These are phyloP conservation scores for Drepana falcataria DNA, from an alignment of 2,888 invertebrate genomes.

Conservation along the genomic window DNA sequence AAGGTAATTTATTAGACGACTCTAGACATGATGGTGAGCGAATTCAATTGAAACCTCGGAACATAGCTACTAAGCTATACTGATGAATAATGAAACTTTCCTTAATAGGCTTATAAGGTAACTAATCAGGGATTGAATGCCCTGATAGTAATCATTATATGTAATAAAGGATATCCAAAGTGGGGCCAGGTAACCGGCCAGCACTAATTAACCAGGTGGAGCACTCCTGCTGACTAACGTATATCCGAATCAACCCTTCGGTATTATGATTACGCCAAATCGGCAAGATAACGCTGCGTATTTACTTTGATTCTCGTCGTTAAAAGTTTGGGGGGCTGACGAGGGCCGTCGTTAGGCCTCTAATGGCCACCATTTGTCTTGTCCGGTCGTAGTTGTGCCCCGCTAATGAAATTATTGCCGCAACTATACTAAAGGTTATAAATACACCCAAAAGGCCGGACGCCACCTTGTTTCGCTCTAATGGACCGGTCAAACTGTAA, in stretches of 20 bases:
- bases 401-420: conserved; percentile 80
- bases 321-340: conserved; percentile 75
- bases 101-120: background rate
- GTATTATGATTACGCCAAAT: conserved; percentile 71
- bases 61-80: too few relatives aligned
- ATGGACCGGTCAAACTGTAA: conserved; percentile 79
- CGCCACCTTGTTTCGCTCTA: conserved; percentile 75
- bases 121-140: background rate
- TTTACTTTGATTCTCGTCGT: conserved; percentile 79
- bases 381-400: conserved; percentile 77
- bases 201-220: conserved; percentile 42
- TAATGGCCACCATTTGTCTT: conserved; percentile 80
- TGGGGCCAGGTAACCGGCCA: conserved; percentile 7
- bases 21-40: too few relatives aligned
- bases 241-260: conserved; percentile 59
- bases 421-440: conserved; percentile 78
- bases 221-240: conserved; percentile 42
- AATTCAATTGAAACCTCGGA: too few relatives aligned
- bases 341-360: conserved; percentile 75
- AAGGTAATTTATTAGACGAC: too few relatives aligned
- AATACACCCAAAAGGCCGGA: conserved; percentile 73
- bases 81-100: background rate
- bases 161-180: background rate
- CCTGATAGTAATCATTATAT: background rate
- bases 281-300: conserved; percentile 75